phyloP scores from a whole-genome alignment of 2,888 invertebrate species.

The Rhyacophila evoluta region DNA sequence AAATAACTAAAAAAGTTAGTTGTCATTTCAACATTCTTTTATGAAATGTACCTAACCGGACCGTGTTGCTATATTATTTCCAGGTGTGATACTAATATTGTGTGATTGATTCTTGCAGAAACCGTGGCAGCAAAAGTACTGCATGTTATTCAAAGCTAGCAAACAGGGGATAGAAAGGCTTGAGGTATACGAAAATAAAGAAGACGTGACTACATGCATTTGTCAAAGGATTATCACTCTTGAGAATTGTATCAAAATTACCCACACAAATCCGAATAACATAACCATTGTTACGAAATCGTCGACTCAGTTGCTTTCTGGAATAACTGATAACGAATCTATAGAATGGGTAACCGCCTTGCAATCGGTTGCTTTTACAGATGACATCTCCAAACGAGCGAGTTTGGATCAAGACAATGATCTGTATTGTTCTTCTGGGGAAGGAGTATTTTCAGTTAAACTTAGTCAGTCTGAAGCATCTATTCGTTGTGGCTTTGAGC shows the following conservation, averaged over 20 bases:
- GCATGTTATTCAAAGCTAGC: conserved; percentile 83
- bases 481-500: conserved; percentile 79
- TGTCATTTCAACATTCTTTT: background rate
- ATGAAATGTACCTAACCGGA: background rate
- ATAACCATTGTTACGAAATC: conserved; percentile 82
- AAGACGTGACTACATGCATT: conserved; percentile 74
- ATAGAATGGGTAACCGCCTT: conserved; percentile 83
- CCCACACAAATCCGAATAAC: conserved; percentile 73
- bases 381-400: conserved; percentile 72
- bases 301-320: conserved; percentile 71
- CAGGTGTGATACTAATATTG: conserved; percentile 39
- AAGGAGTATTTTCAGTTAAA: conserved; percentile 84
- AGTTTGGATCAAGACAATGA: conserved; percentile 88
- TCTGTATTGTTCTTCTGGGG: conserved; percentile 87
- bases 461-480: conserved; percentile 84
- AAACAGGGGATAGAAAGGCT: conserved; percentile 87
- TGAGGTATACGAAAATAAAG: conserved; percentile 86
- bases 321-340: conserved; percentile 76
- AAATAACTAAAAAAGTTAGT: conserved; percentile 81
- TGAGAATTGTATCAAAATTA: conserved; percentile 90
- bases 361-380: conserved; percentile 85
- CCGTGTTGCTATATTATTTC: conserved; percentile 12
- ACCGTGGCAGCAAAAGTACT: conserved; percentile 85
- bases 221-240: conserved; percentile 84
- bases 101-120: conserved; percentile 72